phyloP scores from a whole-genome alignment of 2,113 vertebrate species.

The Malaclemys terrapin region DNA sequence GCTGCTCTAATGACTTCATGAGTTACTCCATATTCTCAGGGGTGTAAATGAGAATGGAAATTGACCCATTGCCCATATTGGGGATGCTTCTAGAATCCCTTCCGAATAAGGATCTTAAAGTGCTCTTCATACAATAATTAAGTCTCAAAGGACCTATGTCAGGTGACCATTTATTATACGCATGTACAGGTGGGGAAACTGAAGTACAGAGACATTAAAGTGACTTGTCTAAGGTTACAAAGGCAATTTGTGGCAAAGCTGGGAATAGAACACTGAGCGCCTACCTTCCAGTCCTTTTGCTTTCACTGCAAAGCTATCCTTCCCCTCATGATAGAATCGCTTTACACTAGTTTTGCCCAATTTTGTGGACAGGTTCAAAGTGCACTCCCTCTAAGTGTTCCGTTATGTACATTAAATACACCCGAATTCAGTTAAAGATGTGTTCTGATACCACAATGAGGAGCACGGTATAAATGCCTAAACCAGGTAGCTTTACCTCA shows the following conservation, averaged over 20 bases:
- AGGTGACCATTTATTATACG: background rate
- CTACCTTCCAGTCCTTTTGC: fast-evolving
- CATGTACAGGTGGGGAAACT: background rate
- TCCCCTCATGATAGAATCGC: background rate
- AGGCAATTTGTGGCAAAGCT: background rate
- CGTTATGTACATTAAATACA: background rate
- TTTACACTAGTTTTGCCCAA: background rate
- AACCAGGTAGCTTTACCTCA: background rate
- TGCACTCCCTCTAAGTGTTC: background rate
- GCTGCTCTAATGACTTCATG: background rate
- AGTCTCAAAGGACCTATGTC: background rate
- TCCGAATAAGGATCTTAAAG: background rate
- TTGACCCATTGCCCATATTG: background rate
- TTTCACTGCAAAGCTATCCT: fast-evolving
- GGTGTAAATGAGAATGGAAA: background rate
- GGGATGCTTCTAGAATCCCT: background rate
- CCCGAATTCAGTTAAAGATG: background rate
- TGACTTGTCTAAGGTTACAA: background rate
- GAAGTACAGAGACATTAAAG: background rate
- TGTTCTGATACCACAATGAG: fast-evolving
- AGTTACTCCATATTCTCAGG: background rate
- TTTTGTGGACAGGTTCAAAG: background rate
- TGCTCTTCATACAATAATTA: background rate
- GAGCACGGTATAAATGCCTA: background rate
- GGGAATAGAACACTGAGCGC: background rate